Conservation (phyloP, 2,888 invertebrate species). For the Lingula anatina region DNA sequence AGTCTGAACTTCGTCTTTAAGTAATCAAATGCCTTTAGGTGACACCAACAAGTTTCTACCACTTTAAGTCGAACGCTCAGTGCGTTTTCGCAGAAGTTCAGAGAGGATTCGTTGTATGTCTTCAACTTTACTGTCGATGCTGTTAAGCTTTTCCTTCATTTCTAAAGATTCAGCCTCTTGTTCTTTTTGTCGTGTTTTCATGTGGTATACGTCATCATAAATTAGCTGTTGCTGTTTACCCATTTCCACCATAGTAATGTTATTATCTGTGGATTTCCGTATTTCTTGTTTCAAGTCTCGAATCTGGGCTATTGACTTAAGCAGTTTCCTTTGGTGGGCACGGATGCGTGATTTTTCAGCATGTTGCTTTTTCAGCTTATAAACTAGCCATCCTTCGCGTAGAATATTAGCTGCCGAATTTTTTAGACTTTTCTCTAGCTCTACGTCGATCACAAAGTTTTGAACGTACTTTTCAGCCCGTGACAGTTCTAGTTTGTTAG, state of each 20-base stretch:
- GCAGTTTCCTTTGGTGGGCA: constrained; percentile 36
- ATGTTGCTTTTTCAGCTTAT: constrained; percentile 27
- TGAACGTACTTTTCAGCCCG: constrained; percentile 50
- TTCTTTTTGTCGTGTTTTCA: not conserved
- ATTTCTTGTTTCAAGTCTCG: constrained; percentile 47
- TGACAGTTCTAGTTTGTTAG: constrained; percentile 44
- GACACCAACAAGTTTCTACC: no score
- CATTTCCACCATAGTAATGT: constrained; percentile 38
- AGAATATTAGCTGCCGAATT: constrained; percentile 46
- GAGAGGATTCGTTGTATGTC: no score
- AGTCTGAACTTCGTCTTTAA: no score
- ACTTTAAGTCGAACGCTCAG: no score
- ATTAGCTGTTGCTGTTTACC: constrained; percentile 20
- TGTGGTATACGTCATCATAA: not conserved
- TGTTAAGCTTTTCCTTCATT: not conserved
- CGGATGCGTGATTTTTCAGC: constrained; percentile 18
- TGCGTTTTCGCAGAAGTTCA: no score
- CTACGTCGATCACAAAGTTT: constrained; percentile 50
- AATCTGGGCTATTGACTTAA: constrained; percentile 45
- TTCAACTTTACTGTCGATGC: not conserved
- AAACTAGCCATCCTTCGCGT: constrained; percentile 45
- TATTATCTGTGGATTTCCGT: constrained; percentile 32
- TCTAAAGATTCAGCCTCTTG: not conserved
- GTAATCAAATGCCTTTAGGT: no score
- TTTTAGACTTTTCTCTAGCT: constrained; percentile 40